phyloP scores from a whole-genome alignment of 2,797 vertebrate genomes.

The Chaetodon trifasciatus region DNA sequence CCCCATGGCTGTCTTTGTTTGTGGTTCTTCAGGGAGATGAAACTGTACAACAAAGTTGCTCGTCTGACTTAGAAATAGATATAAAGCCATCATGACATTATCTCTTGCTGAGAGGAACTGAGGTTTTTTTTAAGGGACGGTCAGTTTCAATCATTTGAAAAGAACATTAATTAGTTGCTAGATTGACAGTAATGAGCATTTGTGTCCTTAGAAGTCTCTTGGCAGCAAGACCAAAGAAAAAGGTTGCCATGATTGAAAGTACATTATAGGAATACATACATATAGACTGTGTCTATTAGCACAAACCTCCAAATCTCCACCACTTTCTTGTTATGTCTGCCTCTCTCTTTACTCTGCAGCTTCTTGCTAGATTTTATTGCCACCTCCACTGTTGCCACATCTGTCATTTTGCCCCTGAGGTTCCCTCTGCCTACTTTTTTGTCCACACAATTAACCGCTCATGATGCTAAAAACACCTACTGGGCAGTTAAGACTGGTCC shows the following conservation, averaged over 20 bases:
- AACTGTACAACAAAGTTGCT: conserved; percentile 42
- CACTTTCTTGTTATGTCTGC: conserved; percentile 48
- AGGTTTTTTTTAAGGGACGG: conserved; percentile 35
- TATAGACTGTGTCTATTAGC: conserved; percentile 47
- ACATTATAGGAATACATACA: conserved; percentile 32
- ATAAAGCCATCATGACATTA: conserved; percentile 45
- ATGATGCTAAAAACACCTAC: conserved; percentile 68
- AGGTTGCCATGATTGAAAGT: conserved; percentile 54
- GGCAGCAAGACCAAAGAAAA: conserved; percentile 39
- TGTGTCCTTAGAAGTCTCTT: conserved; percentile 64
- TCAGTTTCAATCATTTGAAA: conserved; percentile 63
- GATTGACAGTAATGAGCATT: conserved; percentile 68
- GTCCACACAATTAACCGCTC: conserved; percentile 74
- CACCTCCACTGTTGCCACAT: conserved; percentile 61
- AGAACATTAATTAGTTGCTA: conserved; percentile 58
- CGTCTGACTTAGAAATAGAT: conserved; percentile 48
- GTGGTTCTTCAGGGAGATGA: conserved; percentile 22
- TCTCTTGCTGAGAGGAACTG: conserved; percentile 31
- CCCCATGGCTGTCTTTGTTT: conserved; percentile 25
- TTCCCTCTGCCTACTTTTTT: conserved; percentile 64
- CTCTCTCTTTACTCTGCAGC: conserved; percentile 34
- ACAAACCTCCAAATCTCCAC: conserved; percentile 41
- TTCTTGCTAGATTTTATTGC: conserved; percentile 61
- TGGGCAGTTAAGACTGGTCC: conserved; percentile 59
- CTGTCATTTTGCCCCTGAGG: conserved; percentile 76